These are phyloP conservation scores for Melanerpes formicivorus DNA, from an alignment of 2,113 vertebrate genomes.

Conservation along the genomic window DNA sequence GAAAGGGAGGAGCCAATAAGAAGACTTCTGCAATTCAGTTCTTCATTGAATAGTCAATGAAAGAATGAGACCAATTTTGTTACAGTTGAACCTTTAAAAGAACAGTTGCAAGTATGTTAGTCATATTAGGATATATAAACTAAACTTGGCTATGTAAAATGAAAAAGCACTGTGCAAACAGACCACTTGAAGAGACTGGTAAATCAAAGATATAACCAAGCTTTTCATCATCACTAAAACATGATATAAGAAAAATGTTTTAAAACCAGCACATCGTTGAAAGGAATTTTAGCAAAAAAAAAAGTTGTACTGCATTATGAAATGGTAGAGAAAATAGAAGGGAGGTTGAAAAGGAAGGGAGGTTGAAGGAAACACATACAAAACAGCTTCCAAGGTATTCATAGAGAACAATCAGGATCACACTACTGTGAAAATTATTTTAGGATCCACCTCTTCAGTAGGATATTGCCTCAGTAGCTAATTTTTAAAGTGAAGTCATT, in stretches of 20 bases:
- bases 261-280: neutral
- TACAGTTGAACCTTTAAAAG: neutral
- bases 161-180: neutral
- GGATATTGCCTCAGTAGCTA: neutral
- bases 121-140: neutral
- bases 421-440: conserved; percentile 1
- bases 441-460: neutral
- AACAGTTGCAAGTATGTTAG: neutral
- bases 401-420: neutral
- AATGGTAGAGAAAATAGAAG: conserved; percentile 45
- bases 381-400: neutral
- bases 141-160: neutral
- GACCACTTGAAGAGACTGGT: neutral
- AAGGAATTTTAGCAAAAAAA: conserved; percentile 26
- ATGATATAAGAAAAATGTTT: neutral
- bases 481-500: neutral
- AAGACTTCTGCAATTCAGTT: neutral
- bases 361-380: conserved; percentile 32
- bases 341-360: neutral
- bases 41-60: neutral
- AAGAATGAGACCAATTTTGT: neutral
- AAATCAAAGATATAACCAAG: neutral
- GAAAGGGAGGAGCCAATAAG: neutral
- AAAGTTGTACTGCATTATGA: neutral
- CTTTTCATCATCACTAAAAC: neutral